A percentile compares a stretch with the other conserved stretches of the same genome.
phyloP scores from a whole-genome alignment of 1,140 invertebrate genomes.

The Notospermus geniculatus region DNA sequence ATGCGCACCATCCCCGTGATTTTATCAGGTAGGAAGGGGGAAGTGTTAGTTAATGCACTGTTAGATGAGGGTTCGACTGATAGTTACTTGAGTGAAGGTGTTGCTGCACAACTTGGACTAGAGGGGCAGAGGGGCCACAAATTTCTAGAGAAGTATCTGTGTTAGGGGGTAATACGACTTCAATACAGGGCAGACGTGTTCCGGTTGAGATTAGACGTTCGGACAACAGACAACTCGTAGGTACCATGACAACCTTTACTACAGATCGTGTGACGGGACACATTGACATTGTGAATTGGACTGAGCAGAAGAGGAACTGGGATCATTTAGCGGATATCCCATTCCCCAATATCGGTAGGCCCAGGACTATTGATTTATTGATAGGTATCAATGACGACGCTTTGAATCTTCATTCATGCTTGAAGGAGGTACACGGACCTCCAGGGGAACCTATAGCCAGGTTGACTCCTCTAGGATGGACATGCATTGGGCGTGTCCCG shows the following conservation, averaged over 20 bases:
- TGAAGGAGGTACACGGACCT: neutral
- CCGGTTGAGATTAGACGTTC: neutral
- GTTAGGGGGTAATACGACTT: neutral
- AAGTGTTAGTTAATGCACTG: neutral
- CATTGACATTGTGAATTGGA: slow-evolving; percentile 1
- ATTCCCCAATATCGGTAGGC: neutral
- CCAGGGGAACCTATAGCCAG: slow-evolving; percentile 12
- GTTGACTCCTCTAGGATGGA: slow-evolving; percentile 19
- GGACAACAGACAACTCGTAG: neutral
- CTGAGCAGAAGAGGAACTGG: neutral
- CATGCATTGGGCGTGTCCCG: slow-evolving; percentile 11
- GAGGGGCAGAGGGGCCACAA: neutral
- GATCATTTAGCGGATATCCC: neutral
- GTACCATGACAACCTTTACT: neutral
- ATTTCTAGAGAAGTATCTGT: neutral
- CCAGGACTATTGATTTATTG: neutral
- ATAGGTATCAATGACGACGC: slow-evolving; percentile 1
- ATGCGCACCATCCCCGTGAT: neutral
- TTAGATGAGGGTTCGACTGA: neutral
- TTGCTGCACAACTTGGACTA: neutral
- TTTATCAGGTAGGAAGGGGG: neutral
- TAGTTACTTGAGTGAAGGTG: neutral
- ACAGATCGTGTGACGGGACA: neutral
- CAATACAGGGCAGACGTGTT: neutral
- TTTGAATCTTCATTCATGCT: neutral